Conservation (phyloP, 1,140 invertebrate species). For the Heliconius hewitsoni region DNA sequence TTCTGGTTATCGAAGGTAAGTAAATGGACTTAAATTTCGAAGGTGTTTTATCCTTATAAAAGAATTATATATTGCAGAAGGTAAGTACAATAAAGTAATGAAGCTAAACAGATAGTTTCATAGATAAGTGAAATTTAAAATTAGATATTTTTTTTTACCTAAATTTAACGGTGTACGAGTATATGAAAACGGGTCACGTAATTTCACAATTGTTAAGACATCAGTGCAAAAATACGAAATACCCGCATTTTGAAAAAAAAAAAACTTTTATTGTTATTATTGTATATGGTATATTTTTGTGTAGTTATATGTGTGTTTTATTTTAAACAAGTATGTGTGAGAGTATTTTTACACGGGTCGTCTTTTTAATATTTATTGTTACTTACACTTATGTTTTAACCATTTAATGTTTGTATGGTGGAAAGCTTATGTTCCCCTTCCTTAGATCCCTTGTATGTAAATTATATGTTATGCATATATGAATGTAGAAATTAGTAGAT, state of each 20-base stretch:
- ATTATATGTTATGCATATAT: neutral
- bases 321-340: neutral
- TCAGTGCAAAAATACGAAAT: constrained; percentile 2
- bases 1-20: neutral
- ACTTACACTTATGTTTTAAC: neutral
- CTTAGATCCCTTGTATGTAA: constrained; percentile 13
- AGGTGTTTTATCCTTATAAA: neutral
- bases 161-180: neutral
- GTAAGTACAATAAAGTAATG: neutral
- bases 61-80: neutral
- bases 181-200: neutral
- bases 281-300: neutral
- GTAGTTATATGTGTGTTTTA: neutral
- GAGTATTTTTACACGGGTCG: neutral
- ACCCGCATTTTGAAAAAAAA: neutral
- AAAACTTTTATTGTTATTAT: neutral
- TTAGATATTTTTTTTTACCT: neutral
- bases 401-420: neutral
- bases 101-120: neutral
- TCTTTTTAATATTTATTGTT: neutral
- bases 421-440: constrained; percentile 12
- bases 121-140: neutral
- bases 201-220: neutral
- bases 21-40: neutral
- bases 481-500: neutral